Evolutionary conservation across 1,140 invertebrate genomes (phyloP), one percentile per base, ranked within the genome.

Genomic region (Harlomillsia oculata): DNA sequence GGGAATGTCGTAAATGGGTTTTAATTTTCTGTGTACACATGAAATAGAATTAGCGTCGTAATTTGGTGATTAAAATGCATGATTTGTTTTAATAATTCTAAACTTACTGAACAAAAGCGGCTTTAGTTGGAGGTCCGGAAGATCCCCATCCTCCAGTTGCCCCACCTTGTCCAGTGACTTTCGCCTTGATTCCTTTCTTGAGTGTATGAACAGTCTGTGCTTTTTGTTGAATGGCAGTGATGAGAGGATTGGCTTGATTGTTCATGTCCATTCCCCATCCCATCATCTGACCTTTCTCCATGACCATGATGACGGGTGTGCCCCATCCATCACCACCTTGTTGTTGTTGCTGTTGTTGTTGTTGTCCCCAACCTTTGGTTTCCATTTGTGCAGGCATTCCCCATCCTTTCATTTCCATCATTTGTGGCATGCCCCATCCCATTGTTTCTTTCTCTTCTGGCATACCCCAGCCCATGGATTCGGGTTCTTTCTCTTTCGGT

Each of bases 1-100:
- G 8, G 55, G 55, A 20, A 57, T 23, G 5, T 57, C 55, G n/a
- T 50, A 48, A 13, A 57, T 29, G 9, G 55, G 55, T 23, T 50
- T 57, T 29, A 57, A 29, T 57, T 57, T 57, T 30, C 55, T 57
- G 30, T 25, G 34, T n/a, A 20, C 13, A 39, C 30, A 25, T 14
- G 34, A 18, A 28, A 30, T 2, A 36, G 5, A 48, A 23, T 37
- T 20, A 30, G 23, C 9, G 9, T 21, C 3, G 6, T 6, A 37
- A 21, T 5, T 8, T 8, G 21, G 32, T n/a, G n/a, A 9, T 21
- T n/a, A 8, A 25, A 23, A 45, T 32, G 4, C 21, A 44, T 8
- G n/a, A 11, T 43, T 16, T 23, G 39, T 5, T 21, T 37, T 13
- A 36, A 52, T 52, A 20, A 8, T 23, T 44, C 6, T 9, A 26